Percentiles rank a stretch among this genome's conserved stretches.
These are phyloP conservation scores for Dusona sp. DNA, from an alignment of 2,888 invertebrate species.

Conservation along the genomic window DNA sequence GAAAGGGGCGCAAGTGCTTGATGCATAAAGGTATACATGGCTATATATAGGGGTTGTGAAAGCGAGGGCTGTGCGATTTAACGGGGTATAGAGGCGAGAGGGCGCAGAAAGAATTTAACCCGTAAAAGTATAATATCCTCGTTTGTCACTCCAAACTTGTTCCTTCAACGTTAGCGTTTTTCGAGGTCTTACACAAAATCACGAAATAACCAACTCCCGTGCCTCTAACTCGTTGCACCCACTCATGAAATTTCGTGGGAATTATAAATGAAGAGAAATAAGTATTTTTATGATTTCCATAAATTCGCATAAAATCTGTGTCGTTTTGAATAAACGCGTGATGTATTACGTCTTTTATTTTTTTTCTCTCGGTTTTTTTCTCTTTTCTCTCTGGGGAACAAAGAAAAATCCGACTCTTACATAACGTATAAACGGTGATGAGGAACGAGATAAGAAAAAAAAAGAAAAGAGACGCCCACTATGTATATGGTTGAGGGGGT, in stretches of 20 bases:
- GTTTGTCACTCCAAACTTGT: constrained; percentile 58
- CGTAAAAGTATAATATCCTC: constrained; percentile 62
- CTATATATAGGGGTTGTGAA: constrained; percentile 12
- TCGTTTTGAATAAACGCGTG: constrained; percentile 12
- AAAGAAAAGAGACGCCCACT: constrained; percentile 15
- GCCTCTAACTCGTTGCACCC: neutral
- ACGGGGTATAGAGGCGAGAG: neutral
- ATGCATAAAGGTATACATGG: neutral
- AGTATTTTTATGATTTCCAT: constrained; percentile 50
- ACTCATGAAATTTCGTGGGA: neutral
- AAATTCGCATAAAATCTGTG: constrained; percentile 51
- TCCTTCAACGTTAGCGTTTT: constrained; percentile 30
- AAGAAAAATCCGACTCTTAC: constrained; percentile 6
- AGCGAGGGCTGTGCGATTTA: constrained; percentile 21
- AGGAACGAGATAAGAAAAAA: constrained; percentile 6
- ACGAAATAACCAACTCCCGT: constrained; percentile 37
- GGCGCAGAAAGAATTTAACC: constrained; percentile 59
- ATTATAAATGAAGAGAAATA: constrained; percentile 2
- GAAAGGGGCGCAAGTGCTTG: neutral
- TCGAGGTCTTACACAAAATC: constrained; percentile 21
- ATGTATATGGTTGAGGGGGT: constrained; percentile 3
- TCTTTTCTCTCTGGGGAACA: neutral
- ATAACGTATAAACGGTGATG: neutral
- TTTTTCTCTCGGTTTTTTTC: neutral
- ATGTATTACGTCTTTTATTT: neutral